Conservation (phyloP, 2,797 vertebrate species). For the Miichthys miiuy region DNA sequence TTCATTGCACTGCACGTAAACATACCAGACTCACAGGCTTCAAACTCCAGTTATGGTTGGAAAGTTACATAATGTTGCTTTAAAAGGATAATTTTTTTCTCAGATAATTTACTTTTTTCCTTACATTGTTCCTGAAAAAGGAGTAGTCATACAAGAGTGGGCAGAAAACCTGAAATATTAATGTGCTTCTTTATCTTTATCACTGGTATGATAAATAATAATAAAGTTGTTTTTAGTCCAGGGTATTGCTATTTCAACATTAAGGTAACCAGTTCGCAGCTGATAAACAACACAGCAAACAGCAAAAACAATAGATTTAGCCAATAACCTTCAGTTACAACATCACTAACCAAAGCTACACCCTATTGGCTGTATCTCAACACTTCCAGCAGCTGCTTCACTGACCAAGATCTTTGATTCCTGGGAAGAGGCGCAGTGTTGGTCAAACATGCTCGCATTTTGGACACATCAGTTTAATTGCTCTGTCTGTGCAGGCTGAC, state of each 20-base stretch:
- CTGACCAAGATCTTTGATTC: constrained; percentile 16
- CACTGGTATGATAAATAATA: not conserved
- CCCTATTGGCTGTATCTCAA: not conserved
- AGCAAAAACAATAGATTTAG: not conserved
- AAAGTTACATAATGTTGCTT: not conserved
- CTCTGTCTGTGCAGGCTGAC: constrained; percentile 61
- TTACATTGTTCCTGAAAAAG: not conserved
- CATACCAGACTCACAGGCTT: not conserved
- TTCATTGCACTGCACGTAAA: not conserved
- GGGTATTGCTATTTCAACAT: too few relatives aligned
- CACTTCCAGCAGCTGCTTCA: not conserved
- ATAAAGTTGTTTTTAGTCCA: too few relatives aligned
- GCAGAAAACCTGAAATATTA: not conserved
- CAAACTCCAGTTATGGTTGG: too few relatives aligned
- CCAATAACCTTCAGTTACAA: not conserved
- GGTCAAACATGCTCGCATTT: constrained; percentile 28
- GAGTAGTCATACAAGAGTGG: not conserved
- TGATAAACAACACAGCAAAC: not conserved
- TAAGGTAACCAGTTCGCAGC: not conserved
- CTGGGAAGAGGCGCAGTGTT: constrained; percentile 1
- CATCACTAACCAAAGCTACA: not conserved
- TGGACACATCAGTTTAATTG: constrained; percentile 61
- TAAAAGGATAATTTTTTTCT: not conserved
- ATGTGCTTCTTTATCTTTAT: not conserved
- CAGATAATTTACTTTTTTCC: not conserved